phyloP scores from a whole-genome alignment of 2,888 invertebrate species.

The Calameuta filiformis region DNA sequence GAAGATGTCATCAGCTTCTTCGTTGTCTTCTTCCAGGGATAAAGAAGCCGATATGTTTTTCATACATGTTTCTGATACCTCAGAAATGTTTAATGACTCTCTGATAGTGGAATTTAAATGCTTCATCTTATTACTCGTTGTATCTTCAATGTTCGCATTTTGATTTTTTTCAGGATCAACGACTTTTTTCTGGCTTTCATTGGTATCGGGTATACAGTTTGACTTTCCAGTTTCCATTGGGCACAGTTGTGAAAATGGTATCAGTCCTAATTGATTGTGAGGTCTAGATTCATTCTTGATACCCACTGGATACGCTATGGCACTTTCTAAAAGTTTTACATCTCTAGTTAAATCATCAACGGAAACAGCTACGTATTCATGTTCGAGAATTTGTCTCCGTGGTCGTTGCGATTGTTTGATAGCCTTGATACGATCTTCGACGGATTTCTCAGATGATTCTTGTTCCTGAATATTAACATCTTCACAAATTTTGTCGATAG shows the following conservation, averaged over 20 bases:
- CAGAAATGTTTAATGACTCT: not conserved
- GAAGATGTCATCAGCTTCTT: conserved; percentile 4
- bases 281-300: not conserved
- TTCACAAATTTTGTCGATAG: conserved; percentile 37
- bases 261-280: conserved; percentile 13
- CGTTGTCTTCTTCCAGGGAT: conserved; percentile 6
- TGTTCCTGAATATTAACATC: not conserved
- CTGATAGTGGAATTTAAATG: not conserved
- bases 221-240: not conserved
- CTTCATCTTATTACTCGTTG: not conserved
- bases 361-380: conserved; percentile 20
- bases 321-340: conserved; percentile 27
- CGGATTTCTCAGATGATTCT: not conserved
- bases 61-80: not conserved
- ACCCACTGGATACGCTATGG: conserved; percentile 1
- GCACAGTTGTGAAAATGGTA: conserved; percentile 21
- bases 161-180: not conserved
- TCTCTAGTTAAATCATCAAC: conserved; percentile 28
- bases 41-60: conserved; percentile 1
- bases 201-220: not conserved
- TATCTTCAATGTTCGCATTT: not conserved
- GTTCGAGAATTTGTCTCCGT: conserved; percentile 16
- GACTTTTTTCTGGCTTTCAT: not conserved
- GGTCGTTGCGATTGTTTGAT: conserved; percentile 27
- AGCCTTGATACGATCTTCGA: conserved; percentile 13